Conservation (phyloP, 37 sponge, comb jelly and placozoan genomes). For the Petrosia ficiformis region DNA sequence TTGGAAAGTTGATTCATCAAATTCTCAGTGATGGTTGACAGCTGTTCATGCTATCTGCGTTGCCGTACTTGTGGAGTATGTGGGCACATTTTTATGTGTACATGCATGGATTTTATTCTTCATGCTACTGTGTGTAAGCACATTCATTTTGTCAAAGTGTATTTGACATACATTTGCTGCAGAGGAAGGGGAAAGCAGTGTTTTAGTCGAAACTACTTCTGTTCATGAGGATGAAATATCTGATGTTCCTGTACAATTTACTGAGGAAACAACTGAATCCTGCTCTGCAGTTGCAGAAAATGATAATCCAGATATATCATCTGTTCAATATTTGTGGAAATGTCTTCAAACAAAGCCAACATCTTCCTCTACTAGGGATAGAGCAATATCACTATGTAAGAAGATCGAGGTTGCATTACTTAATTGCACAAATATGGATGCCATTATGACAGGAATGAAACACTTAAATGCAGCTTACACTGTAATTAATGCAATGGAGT, state of each 20-base stretch:
- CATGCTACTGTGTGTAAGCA: constrained; percentile 40
- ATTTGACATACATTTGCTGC: not conserved
- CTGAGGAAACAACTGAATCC: not conserved
- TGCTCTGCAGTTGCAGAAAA: not conserved
- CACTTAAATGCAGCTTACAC: not conserved
- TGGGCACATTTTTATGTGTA: constrained; percentile 29
- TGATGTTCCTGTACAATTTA: not conserved
- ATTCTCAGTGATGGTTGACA: not conserved
- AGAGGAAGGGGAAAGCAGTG: not conserved
- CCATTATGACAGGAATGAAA: not conserved
- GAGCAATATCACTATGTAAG: not conserved
- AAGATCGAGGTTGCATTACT: not conserved
- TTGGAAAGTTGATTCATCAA: not conserved
- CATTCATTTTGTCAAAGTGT: constrained; percentile 23
- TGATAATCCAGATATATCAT: not conserved
- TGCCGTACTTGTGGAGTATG: constrained; percentile 28
- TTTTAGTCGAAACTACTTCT: not conserved
- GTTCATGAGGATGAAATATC: not conserved
- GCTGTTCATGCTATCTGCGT: constrained; percentile 9
- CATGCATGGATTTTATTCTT: constrained; percentile 15
- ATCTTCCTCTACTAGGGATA: not conserved
- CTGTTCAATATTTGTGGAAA: not conserved
- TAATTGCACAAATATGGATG: constrained; percentile 1
- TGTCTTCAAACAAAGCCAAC: not conserved
- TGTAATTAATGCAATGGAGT: not conserved